Evolutionary conservation across 2,888 invertebrate species (phyloP), one percentile per base, ranked within the genome.

Genomic region (Athalia rosae): DNA sequence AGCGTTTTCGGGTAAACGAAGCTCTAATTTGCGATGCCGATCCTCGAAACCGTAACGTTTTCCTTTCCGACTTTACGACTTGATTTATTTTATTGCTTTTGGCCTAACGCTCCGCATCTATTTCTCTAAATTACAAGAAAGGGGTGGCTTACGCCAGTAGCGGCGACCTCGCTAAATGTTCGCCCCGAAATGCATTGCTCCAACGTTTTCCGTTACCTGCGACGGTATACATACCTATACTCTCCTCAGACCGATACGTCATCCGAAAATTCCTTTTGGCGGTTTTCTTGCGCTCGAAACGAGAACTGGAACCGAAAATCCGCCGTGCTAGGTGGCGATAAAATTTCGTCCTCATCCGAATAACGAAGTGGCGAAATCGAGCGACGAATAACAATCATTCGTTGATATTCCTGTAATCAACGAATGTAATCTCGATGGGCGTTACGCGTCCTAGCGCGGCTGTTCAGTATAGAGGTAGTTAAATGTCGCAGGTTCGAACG

Each of bases 51-150:
- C 79, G 81, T 85, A 84, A 84, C 85, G 84, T 83, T 84, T 84
- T 84, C 84, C 84, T 85, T 85, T 81, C 84, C 81, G 81, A 83
- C 83, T 80, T 79, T 77, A 77, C 87, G 84, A 87, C 89, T 90
- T 91, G 91, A 91, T 91, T 91, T 91, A 91, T 91, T 91, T 91
- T 91, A 91, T 91, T 91, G 91, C 91, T 90, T 90, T 91, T 91
- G 91, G 91, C 84, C 84, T 91, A 91, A 91, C 91, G 91, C 91
- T 91, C 84, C 91, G 91, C 91, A 91, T 91, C 91, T 91, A 91
- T 91, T 91, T 91, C 91, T 90, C 89, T 91, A 91, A 91, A 91
- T 91, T 91, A 91, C 91, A 91, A 91, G 91, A 91, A 91, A 91
- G 90, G 91, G 91, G 91, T 91, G 85, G 84, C 85, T 83, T 79